phyloP scores from a whole-genome alignment of 2,797 vertebrate species.

The Channallabes apus region DNA sequence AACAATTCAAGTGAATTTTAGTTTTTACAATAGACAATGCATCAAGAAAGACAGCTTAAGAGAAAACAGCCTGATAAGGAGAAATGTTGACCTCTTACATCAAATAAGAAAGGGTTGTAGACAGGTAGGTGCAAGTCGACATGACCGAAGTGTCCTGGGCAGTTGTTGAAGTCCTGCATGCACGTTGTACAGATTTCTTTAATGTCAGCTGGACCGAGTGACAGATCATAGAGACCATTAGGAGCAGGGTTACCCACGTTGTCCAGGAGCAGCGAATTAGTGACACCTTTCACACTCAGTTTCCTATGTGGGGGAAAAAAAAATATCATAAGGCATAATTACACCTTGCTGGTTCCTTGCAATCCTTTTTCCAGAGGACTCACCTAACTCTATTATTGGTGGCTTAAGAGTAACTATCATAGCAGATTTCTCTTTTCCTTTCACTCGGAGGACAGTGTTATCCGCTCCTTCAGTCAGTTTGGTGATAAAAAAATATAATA shows the following conservation, averaged over 20 bases:
- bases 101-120: conserved; percentile 94
- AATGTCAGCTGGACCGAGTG: conserved; percentile 86
- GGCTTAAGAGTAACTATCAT: not conserved
- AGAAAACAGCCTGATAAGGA: not conserved
- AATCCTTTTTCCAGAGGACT: not conserved
- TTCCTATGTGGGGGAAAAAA: conserved; percentile 72
- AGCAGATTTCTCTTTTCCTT: too few relatives aligned
- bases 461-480: too few relatives aligned
- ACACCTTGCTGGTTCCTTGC: not conserved
- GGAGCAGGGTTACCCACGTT: conserved; percentile 82
- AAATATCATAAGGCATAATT: not conserved
- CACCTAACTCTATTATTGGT: not conserved
- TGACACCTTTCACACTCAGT: conserved; percentile 88
- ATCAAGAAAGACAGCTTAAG: not conserved
- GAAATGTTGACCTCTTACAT: conserved; percentile 74
- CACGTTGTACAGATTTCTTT: conserved; percentile 93
- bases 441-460: too few relatives aligned
- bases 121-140: conserved; percentile 89
- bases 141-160: conserved; percentile 91
- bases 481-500: too few relatives aligned
- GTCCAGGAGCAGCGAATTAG: conserved; percentile 84
- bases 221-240: conserved; percentile 89
- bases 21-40: not conserved
- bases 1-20: not conserved
- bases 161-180: conserved; percentile 86